phyloP scores from a whole-genome alignment of 2,797 vertebrate genomes.

The Gymnopithys bicolor region DNA sequence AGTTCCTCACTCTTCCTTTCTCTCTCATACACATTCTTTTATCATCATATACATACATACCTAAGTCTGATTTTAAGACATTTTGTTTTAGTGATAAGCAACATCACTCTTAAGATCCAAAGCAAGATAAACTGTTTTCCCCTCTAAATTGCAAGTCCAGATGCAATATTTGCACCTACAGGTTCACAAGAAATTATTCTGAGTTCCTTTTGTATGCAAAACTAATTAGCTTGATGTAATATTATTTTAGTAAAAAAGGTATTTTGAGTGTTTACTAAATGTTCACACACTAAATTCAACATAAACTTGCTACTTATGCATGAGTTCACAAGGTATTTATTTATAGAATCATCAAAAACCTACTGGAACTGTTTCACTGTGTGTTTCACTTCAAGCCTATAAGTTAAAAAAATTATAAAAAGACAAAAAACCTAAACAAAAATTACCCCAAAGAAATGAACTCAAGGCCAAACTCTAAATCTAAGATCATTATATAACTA shows the following conservation, averaged over 20 bases:
- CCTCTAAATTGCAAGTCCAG: not conserved
- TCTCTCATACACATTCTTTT: not conserved
- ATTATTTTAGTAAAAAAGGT: not conserved
- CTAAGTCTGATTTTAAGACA: not conserved
- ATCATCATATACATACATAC: not conserved
- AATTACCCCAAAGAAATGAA: not conserved
- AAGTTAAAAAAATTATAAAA: not conserved
- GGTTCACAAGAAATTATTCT: not conserved
- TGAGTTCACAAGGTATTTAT: not conserved
- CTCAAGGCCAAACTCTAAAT: not conserved
- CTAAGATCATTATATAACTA: not conserved
- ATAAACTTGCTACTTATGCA: not conserved
- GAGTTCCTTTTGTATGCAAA: slow-evolving; percentile 13
- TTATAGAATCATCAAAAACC: not conserved
- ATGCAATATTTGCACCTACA: not conserved
- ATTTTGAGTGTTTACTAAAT: slow-evolving; percentile 15
- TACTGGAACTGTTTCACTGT: not conserved
- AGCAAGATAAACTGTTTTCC: not conserved
- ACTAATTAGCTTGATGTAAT: not conserved
- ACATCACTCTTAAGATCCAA: not conserved
- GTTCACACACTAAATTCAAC: not conserved
- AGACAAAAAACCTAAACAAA: not conserved
- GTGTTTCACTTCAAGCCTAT: not conserved
- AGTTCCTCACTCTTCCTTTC: not conserved
- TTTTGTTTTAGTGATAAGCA: not conserved